Conservation (phyloP, 1,140 invertebrate species). For the Drosophila ohnishii region DNA sequence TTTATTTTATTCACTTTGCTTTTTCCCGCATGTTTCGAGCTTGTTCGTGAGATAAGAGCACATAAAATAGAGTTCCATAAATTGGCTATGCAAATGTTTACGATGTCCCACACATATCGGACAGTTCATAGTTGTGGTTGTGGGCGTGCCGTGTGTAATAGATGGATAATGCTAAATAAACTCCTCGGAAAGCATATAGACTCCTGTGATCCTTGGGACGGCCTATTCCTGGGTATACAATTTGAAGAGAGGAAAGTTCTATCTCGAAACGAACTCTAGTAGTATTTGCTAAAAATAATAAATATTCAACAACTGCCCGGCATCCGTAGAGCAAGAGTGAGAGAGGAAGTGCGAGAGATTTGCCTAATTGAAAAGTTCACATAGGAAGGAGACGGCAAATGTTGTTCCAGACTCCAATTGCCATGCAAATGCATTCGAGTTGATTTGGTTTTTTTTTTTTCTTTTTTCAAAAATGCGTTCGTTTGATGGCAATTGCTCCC, state of each 20-base stretch:
- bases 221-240: constrained; percentile 28
- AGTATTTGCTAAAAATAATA: constrained; percentile 45
- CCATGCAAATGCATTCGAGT: constrained; percentile 50
- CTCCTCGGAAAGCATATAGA: constrained; percentile 31
- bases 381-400: constrained; percentile 37
- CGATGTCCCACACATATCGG: constrained; percentile 24
- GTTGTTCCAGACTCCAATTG: constrained; percentile 40
- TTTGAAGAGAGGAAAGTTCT: constrained; percentile 11
- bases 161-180: constrained; percentile 24
- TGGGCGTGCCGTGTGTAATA: constrained; percentile 17
- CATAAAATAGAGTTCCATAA: constrained; percentile 58
- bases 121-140: constrained; percentile 32
- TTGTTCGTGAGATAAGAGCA: constrained; percentile 59
- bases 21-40: constrained; percentile 31
- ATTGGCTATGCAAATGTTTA: constrained; percentile 50
- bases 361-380: constrained; percentile 48
- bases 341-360: constrained; percentile 11
- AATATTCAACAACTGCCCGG: constrained; percentile 35
- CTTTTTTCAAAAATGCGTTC: constrained; percentile 35
- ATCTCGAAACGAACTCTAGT: neutral
- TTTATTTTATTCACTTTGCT: constrained; percentile 42
- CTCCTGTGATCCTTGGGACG: constrained; percentile 28
- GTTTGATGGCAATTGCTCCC: constrained; percentile 27
- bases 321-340: constrained; percentile 2
- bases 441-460: constrained; percentile 5